Evolutionary conservation across 2,888 invertebrate genomes (phyloP), one percentile per base, ranked within the genome.

Genomic region (Bombylius major): DNA sequence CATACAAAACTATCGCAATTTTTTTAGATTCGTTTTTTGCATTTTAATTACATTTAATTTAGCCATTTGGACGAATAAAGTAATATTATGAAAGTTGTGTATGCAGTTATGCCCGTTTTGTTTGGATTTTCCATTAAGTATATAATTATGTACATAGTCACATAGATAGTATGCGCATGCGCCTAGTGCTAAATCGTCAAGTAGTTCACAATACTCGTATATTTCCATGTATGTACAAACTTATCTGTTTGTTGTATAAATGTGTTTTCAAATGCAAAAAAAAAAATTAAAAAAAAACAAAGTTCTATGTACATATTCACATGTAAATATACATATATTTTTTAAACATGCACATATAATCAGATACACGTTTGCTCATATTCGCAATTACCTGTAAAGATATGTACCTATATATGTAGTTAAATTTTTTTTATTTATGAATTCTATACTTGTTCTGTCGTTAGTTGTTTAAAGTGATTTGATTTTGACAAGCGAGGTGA

Each of bases 401-500:
- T 23, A 23, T n/a, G n/a, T n/a, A n/a, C n/a, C n/a, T n/a, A n/a
- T n/a, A n/a, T n/a, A n/a, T n/a, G n/a, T 23, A 23, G 23, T 23
- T 23, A 23, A 23, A 23, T 23, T 23, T 23, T 23, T 23, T 42
- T 42, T 42, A 42, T 42, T 42, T 42, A 42, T 42, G 39, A 23
- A 23, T 8, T 14, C 13, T 7, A 13, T 5, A 45, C 13, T 46
- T 44, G 45, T 45, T 6, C n/a, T 23, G 48, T 33, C 13, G 33
- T 23, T 68, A 65, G 68, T 68, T 69, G 70, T 67, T 67, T 70
- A 70, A 69, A 70, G 69, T 71, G 70, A 71, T 72, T 72, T 72
- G 74, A 69, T 72, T 72, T 72, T 73, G 72, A 73, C 71, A 72
- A 66, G 63, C 61, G 67, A 69, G 70, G 70, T 72, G 72, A 72